phyloP scores from a whole-genome alignment of 2,797 vertebrate species.

The Coilia nasus region DNA sequence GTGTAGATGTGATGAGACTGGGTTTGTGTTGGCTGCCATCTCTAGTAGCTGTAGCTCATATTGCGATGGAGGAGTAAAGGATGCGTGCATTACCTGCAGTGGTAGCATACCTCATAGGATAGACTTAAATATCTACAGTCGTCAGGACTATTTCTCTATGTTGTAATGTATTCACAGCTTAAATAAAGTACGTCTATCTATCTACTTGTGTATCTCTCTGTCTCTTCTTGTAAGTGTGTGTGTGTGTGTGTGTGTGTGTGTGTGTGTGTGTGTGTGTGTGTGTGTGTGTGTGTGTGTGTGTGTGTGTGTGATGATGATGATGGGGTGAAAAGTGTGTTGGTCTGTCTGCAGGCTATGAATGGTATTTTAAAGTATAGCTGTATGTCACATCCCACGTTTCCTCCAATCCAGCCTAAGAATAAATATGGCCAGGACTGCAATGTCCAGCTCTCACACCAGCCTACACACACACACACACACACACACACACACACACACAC shows the following conservation, averaged over 20 bases:
- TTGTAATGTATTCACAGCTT: no score
- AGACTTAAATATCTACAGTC: no score
- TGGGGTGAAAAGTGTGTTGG: background rate
- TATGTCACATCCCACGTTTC: background rate
- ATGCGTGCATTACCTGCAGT: no score
- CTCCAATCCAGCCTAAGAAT: conserved; percentile 2
- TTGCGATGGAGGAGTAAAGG: background rate
- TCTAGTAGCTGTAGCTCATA: background rate
- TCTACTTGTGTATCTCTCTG: background rate
- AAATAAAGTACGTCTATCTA: background rate
- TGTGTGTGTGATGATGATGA: background rate
- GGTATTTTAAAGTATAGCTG: conserved; percentile 11
- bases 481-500: background rate
- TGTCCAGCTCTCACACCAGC: background rate
- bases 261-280: background rate
- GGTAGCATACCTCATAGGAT: no score
- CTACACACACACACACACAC: background rate
- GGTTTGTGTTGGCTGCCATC: background rate
- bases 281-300: background rate
- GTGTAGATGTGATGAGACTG: no score
- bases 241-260: background rate
- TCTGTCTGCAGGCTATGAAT: background rate
- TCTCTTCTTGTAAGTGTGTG: background rate
- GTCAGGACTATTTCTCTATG: no score
- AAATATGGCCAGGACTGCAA: background rate